phyloP scores from a whole-genome alignment of 1,140 invertebrate genomes.

The Battus philenor region DNA sequence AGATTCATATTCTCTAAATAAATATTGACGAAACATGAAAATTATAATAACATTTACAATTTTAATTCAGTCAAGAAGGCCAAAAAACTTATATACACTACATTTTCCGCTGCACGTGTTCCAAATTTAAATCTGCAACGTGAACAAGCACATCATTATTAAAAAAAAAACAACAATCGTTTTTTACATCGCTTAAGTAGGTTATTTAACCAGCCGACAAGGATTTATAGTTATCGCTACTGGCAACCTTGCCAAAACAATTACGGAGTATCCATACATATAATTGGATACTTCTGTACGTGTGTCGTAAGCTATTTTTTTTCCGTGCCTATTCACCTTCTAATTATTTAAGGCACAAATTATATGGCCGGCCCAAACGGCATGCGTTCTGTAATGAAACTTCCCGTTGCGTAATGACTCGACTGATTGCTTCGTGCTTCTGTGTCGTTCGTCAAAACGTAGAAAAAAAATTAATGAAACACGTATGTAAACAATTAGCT shows the following conservation, averaged over 20 bases:
- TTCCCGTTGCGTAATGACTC: conserved; percentile 14
- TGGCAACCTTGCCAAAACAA: conserved; percentile 16
- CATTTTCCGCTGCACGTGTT: no score
- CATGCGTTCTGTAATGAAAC: conserved; percentile 9
- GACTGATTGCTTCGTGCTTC: conserved; percentile 11
- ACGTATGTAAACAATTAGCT: conserved; percentile 3
- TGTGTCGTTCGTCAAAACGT: conserved; percentile 9
- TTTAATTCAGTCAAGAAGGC: no score
- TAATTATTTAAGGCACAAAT: conserved; percentile 17
- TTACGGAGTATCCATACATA: conserved; percentile 9
- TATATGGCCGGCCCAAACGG: conserved; percentile 5
- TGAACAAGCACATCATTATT: background rate
- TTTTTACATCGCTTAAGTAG: conserved; percentile 6
- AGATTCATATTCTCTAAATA: no score
- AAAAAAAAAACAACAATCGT: background rate
- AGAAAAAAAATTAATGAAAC: conserved; percentile 5
- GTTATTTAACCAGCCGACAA: conserved; percentile 3
- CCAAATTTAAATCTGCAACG: background rate
- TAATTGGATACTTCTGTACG: conserved; percentile 10
- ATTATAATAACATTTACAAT: no score
- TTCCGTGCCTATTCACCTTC: conserved; percentile 14
- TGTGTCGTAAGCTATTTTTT: conserved; percentile 6
- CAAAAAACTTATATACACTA: no score
- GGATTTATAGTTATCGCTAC: conserved; percentile 10
- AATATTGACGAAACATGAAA: no score